These are phyloP conservation scores for Halcyon smyrnensis DNA, from an alignment of 2,797 vertebrate species.

Conservation along the genomic window DNA sequence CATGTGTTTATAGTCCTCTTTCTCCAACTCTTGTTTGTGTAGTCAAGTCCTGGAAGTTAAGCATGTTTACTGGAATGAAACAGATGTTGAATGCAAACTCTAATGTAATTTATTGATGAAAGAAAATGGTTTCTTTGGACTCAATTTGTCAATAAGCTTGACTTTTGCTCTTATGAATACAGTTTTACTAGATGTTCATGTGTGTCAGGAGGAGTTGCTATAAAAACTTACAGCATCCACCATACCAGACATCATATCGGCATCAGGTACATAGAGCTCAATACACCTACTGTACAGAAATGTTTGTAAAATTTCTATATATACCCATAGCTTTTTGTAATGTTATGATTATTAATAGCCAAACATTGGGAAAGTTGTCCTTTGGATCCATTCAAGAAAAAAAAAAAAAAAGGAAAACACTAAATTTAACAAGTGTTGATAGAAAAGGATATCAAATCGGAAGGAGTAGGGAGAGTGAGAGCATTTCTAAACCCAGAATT, in stretches of 20 bases:
- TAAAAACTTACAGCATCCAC: not conserved
- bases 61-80: not conserved
- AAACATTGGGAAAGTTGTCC: not conserved
- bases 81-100: not conserved
- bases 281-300: not conserved
- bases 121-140: not conserved
- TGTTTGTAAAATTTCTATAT: not conserved
- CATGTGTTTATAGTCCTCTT: not conserved
- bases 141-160: not conserved
- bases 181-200: not conserved
- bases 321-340: not conserved
- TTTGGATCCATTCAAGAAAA: not conserved
- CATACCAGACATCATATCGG: not conserved
- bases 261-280: not conserved
- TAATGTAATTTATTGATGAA: not conserved
- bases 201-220: not conserved
- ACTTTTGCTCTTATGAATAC: not conserved
- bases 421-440: not conserved
- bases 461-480: not conserved
- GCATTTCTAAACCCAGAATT: not conserved
- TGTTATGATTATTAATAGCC: not conserved
- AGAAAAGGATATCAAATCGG: not conserved
- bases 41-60: not conserved
- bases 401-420: not conserved
- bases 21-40: not conserved